Conservation (phyloP, 2,797 vertebrate genomes). For the Sebastes itinus region DNA sequence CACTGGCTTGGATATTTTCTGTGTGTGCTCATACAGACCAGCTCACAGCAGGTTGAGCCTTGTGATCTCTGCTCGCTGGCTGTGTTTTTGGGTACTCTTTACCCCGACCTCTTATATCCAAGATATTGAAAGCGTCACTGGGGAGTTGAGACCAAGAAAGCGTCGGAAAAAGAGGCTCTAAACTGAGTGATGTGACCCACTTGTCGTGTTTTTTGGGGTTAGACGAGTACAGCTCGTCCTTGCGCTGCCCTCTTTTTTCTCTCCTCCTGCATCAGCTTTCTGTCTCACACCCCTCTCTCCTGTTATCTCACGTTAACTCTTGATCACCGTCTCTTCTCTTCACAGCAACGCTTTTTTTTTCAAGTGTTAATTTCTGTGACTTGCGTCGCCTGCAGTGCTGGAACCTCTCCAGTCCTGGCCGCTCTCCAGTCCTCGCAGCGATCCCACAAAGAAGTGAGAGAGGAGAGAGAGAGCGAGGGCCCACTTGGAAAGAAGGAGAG, state of each 20-base stretch:
- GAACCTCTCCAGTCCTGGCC: conserved; percentile 57
- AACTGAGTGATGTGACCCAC: conserved; percentile 59
- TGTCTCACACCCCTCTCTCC: conserved; percentile 1
- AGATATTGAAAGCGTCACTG: background rate
- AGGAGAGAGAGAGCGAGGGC: conserved; percentile 31
- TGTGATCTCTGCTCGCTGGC: conserved; percentile 19
- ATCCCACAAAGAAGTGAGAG: conserved; percentile 26
- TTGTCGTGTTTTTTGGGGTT: conserved; percentile 47
- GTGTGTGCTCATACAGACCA: conserved; percentile 31
- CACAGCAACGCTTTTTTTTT: conserved; percentile 39
- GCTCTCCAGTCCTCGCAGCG: conserved; percentile 61
- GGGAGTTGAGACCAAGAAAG: background rate
- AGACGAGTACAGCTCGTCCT: conserved; percentile 43
- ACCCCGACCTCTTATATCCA: background rate
- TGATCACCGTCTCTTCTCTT: background rate
- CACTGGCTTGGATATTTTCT: conserved; percentile 31
- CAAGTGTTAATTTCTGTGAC: conserved; percentile 48
- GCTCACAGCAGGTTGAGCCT: conserved; percentile 48
- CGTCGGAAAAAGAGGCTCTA: background rate
- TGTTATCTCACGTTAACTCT: conserved; percentile 8
- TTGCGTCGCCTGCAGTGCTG: conserved; percentile 67
- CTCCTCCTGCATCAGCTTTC: conserved; percentile 10
- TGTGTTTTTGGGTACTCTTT: conserved; percentile 6
- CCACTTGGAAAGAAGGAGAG: conserved; percentile 40
- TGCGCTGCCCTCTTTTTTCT: conserved; percentile 45